These are phyloP conservation scores for Pygocentrus nattereri DNA, from an alignment of 2,797 vertebrate species.

Conservation along the genomic window DNA sequence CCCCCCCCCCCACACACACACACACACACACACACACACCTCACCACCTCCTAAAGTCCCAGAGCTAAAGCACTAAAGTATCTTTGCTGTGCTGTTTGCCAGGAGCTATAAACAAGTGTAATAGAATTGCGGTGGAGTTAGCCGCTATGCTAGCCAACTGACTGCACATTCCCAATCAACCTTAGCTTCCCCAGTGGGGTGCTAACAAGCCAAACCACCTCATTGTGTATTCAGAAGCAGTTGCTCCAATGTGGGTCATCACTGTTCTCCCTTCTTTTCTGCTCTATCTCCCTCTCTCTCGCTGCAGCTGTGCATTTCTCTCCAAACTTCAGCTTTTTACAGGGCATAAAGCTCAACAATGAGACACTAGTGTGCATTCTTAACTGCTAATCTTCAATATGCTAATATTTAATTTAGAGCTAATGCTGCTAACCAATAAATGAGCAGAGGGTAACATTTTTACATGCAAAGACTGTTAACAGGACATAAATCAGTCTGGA, in stretches of 20 bases:
- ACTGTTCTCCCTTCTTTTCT: conserved; percentile 39
- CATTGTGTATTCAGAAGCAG: conserved; percentile 72
- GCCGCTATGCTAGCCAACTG: conserved; percentile 62
- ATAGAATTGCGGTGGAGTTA: conserved; percentile 74
- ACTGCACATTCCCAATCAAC: conserved; percentile 68
- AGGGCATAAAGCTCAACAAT: neutral
- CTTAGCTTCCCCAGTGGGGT: conserved; percentile 62
- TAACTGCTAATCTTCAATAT: neutral
- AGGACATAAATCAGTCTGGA: neutral
- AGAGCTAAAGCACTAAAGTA: conserved; percentile 61
- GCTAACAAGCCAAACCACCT: conserved; percentile 75
- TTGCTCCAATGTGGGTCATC: conserved; percentile 73
- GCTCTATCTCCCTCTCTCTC: conserved; percentile 1
- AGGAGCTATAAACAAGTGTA: conserved; percentile 77
- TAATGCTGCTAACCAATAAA: neutral
- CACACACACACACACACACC: no score
- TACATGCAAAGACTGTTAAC: neutral
- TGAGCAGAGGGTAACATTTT: neutral
- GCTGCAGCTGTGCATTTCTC: neutral
- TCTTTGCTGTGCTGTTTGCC: conserved; percentile 73
- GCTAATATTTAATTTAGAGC: neutral
- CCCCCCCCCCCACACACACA: conserved; percentile 62
- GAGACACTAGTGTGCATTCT: neutral
- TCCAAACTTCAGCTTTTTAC: neutral
- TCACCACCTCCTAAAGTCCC: neutral